phyloP scores from a whole-genome alignment of 2,113 vertebrate species.

The Lipotes vexillifer region DNA sequence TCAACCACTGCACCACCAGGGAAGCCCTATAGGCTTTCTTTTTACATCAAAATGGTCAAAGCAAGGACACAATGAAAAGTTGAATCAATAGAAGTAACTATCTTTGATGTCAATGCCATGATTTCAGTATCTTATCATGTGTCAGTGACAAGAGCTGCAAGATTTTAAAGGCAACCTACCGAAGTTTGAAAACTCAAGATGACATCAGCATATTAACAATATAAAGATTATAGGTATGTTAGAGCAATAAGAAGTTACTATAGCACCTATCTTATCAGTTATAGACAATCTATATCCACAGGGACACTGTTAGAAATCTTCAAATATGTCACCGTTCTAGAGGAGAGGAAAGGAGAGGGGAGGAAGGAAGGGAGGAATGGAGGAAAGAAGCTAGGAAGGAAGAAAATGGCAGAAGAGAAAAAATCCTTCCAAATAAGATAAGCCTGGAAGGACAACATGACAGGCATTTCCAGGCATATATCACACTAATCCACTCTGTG shows the following conservation, averaged over 20 bases:
- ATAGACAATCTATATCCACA: neutral
- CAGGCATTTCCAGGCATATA: neutral
- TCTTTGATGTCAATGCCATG: neutral
- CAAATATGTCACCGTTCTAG: neutral
- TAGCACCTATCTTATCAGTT: neutral
- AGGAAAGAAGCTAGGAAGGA: neutral
- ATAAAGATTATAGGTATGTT: neutral
- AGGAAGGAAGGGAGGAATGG: neutral
- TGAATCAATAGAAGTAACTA: neutral
- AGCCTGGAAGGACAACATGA: neutral
- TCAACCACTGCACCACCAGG: no score
- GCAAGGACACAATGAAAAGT: neutral
- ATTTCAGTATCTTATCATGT: neutral
- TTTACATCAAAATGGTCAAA: neutral
- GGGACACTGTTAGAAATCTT: neutral
- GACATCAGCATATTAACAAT: constrained; percentile 5
- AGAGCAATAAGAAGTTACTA: neutral
- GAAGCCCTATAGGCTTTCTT: neutral
- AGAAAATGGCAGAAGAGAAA: neutral
- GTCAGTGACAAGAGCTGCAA: neutral
- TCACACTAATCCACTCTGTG: neutral
- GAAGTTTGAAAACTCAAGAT: neutral
- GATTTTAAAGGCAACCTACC: constrained; percentile 1
- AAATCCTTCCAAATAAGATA: neutral
- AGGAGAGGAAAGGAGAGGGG: neutral